Evolutionary conservation across 2,113 vertebrate genomes (phyloP).

Genomic region (Thamnaconus septentrionalis): DNA sequence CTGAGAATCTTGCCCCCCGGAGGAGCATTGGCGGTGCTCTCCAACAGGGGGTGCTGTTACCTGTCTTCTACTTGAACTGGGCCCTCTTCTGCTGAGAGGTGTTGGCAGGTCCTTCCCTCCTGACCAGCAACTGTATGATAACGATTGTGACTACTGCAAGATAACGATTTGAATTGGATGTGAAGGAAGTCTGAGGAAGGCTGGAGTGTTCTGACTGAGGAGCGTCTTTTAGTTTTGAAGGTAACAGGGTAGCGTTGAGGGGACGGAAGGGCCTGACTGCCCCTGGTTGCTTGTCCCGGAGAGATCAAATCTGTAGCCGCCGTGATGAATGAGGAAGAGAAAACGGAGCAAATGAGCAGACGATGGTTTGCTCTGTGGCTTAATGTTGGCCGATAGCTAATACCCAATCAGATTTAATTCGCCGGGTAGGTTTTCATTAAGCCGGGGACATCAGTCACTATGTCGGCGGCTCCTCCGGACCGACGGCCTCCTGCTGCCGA

Average conservation of each 20-base stretch:
- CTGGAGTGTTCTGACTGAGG: too few species aligned
- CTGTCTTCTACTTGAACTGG: conserved; percentile 6
- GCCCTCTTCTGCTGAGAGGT: neutral
- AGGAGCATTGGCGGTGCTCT: conserved; percentile 15
- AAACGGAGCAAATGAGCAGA: neutral
- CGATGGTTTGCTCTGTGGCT: conserved; percentile 40
- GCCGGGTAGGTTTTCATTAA: conserved; percentile 56
- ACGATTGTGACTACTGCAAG: too few species aligned
- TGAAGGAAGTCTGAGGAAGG: too few species aligned
- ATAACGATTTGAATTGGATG: too few species aligned
- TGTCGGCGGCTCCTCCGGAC: conserved; percentile 20
- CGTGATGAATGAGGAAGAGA: conserved; percentile 34
- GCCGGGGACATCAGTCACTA: conserved; percentile 55
- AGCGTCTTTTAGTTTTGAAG: neutral
- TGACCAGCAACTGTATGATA: too few species aligned
- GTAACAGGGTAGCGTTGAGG: conserved; percentile 3
- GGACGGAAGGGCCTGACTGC: neutral
- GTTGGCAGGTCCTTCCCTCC: neutral
- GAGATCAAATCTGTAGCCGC: conserved; percentile 32
- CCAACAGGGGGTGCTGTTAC: conserved; percentile 69
- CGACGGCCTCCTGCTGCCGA: conserved; percentile 16
- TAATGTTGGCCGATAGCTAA: conserved; percentile 45
- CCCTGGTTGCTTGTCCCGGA: conserved; percentile 4
- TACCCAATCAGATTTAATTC: conserved; percentile 62
- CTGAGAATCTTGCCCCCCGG: conserved; percentile 1